Evolutionary conservation across 2,888 invertebrate genomes (phyloP), one percentile per base, ranked within the genome.

Genomic region (Eupithecia exiguata): DNA sequence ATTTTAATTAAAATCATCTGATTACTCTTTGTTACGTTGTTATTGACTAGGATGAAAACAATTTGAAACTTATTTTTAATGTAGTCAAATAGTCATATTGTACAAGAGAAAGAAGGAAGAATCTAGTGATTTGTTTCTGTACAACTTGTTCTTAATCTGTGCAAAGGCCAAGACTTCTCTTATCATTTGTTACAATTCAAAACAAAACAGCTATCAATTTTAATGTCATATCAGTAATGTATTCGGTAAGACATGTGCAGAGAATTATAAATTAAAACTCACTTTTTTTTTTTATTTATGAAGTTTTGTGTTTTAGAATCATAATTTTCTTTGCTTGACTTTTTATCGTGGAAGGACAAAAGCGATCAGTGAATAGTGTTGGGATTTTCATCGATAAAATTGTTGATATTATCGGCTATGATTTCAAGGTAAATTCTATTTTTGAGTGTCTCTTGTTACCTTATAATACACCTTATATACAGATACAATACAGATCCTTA

Each of bases 141-240:
- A 21, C 1, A 21, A 40, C 66, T 66, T 16, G 14, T 36, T 66
- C 0, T n/a, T 68, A 61, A 40, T 69, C 61, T 69, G 25, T 40
- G 25, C 7, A 35, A 70, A 69, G 74, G 74, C 38, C 71, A 71
- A 21, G 74, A 36, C 65, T 40, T 36, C 14, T 6, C 49, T 43
- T 71, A 69, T 65, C 68, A 40, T 30, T 58, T 71, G 71, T 74
- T 74, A 71, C 71, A 69, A 18, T 63, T 65, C 38, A 66, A 30
- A 18, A 62, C 43, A 69, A 30, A 65, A 46, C 36, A 69, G 43
- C n/a, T 62, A 61, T 69, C 53, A 53, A 21, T 46, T 36, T 38
- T 69, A n/a, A n/a, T n/a, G 14, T 40, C 35, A 53, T 71, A 71
- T 43, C 74, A 69, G 69, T n/a, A n/a, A n/a, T n/a, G n/a, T 74